Conservation (phyloP, 2,888 invertebrate species). For the Eledone cirrhosa region DNA sequence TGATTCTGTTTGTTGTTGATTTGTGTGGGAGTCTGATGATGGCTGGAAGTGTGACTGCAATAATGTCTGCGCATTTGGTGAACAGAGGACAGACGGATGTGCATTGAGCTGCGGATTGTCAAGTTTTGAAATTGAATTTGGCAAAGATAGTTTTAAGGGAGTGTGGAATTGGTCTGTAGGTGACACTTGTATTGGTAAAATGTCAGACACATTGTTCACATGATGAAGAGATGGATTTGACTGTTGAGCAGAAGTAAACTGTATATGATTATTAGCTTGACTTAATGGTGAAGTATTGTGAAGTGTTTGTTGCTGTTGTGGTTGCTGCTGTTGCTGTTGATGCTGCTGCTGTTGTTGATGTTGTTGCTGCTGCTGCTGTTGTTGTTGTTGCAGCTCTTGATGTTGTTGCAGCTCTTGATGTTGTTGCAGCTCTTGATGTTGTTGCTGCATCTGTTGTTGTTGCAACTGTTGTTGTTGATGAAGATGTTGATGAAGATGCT, state of each 20-base stretch:
- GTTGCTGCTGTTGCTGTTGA: not conserved
- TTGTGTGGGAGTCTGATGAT: not conserved
- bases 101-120: not conserved
- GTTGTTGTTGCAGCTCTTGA: not conserved
- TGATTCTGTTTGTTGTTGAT: not conserved
- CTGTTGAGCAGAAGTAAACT: constrained; percentile 15
- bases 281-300: constrained; percentile 5
- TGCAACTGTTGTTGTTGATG: not conserved
- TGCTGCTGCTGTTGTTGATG: not conserved
- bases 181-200: not conserved
- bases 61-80: constrained; percentile 2
- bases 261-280: constrained; percentile 3
- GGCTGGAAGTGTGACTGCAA: not conserved
- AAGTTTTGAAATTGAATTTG: constrained; percentile 17
- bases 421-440: not conserved
- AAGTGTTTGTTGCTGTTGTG: not conserved
- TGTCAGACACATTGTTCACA: not conserved
- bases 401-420: not conserved
- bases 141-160: constrained; percentile 16
- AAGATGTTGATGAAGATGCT: no score
- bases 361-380: not conserved
- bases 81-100: constrained; percentile 9
- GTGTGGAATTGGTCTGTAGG: constrained; percentile 13
- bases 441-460: constrained; percentile 1
- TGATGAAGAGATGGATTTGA: constrained; percentile 5